phyloP scores from a whole-genome alignment of 2,888 invertebrate species.

The Metopia argyrocephala region DNA sequence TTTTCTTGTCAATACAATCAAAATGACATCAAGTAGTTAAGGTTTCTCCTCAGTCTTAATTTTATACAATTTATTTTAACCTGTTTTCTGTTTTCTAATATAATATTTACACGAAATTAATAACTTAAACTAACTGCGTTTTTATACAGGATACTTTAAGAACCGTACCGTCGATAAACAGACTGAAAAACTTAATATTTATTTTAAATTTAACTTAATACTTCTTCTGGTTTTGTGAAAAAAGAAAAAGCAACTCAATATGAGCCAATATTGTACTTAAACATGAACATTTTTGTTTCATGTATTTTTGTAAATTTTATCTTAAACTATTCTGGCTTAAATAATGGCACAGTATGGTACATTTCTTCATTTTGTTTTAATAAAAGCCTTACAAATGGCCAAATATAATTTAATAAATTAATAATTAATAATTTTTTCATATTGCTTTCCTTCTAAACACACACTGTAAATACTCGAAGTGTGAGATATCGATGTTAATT shows the following conservation, averaged over 20 bases:
- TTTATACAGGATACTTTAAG: no score
- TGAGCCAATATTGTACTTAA: slow-evolving; percentile 47
- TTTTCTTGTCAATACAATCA: no score
- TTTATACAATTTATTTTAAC: neutral
- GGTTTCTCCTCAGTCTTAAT: slow-evolving; percentile 34
- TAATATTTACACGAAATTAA: slow-evolving; percentile 40
- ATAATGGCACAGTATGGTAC: slow-evolving; percentile 63
- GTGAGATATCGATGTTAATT: neutral
- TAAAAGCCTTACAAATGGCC: slow-evolving; percentile 34
- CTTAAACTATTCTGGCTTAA: slow-evolving; percentile 57
- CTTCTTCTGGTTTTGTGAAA: neutral
- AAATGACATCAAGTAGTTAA: slow-evolving; percentile 42
- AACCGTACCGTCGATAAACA: no score
- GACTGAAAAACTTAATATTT: no score
- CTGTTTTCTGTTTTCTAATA: neutral
- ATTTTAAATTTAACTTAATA: slow-evolving; percentile 41
- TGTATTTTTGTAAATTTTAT: slow-evolving; percentile 13
- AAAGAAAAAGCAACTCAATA: slow-evolving; percentile 60
- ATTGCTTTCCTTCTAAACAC: slow-evolving; percentile 2
- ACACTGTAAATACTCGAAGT: slow-evolving; percentile 8
- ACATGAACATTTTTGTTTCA: slow-evolving; percentile 4
- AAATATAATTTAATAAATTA: neutral
- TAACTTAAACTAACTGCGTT: no score
- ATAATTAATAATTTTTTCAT: neutral
- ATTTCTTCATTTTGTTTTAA: slow-evolving; percentile 21